A percentile compares a stretch with the other conserved stretches of the same genome.
phyloP scores from a whole-genome alignment of 2,888 invertebrate genomes.

The Tipula confusa region DNA sequence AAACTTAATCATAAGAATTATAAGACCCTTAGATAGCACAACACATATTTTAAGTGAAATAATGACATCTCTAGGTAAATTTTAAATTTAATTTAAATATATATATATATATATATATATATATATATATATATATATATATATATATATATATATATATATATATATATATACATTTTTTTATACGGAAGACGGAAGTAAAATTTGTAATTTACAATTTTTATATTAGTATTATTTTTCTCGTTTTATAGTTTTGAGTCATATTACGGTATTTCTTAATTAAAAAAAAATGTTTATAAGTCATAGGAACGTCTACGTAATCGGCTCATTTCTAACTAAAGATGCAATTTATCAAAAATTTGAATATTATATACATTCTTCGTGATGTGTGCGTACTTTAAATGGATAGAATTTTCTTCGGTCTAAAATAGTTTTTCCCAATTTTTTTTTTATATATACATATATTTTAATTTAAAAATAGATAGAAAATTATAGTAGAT shows the following conservation, averaged over 20 bases:
- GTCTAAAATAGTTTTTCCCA: not conserved
- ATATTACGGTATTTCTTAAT: not conserved
- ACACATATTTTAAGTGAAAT: constrained; percentile 14
- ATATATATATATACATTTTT: not conserved
- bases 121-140: not conserved
- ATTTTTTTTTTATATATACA: not conserved
- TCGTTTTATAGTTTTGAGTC: constrained; percentile 3
- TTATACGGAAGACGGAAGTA: constrained; percentile 3
- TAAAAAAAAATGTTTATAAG: not conserved
- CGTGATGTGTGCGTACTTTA: not conserved
- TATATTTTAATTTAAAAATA: not conserved
- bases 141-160: not conserved
- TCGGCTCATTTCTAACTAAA: not conserved
- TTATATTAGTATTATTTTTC: too few relatives aligned
- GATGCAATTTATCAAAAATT: not conserved
- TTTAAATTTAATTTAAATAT: too few relatives aligned
- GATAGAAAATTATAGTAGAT: not conserved
- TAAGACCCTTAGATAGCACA: not conserved
- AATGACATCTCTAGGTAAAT: constrained; percentile 29
- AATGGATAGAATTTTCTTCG: not conserved
- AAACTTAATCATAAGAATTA: not conserved
- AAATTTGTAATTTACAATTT: constrained; percentile 3
- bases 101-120: not conserved
- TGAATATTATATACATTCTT: not conserved
- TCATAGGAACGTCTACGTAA: not conserved